Evolutionary conservation across 2,888 invertebrate genomes (phyloP), one percentile per base, ranked within the genome.

Genomic region (Amblyteles armatorius): DNA sequence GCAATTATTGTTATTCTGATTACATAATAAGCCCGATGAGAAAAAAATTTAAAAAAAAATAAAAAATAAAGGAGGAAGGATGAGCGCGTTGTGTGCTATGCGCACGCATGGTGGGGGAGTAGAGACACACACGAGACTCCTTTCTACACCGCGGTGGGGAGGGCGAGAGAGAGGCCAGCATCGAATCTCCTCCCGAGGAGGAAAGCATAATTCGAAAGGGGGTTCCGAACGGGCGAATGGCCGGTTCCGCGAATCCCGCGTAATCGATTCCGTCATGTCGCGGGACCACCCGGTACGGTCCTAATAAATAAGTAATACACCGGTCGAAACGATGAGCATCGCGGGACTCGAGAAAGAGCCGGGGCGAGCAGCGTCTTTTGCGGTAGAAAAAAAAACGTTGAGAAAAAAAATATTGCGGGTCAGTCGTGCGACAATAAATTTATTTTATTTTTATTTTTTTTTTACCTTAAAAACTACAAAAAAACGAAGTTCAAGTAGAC

Each of bases 191-290:
- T 85, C 85, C 76, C 79, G 50, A 90, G 87, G 90, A 89, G 88
- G 90, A 91, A 86, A 90, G 91, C 91, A 92, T 92, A 92, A 92
- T 92, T 91, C 90, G 89, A 88, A 91, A 91, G 88, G 80, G 84
- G 77, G 83, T 71, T 85, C 80, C 80, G 77, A 55, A 69, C 72
- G 76, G 67, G 79, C 48, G 72, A 74, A 88, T 88, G 86, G 88
- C 88, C 89, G 88, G 93, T 93, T 93, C 93, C 91, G 92, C 93
- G 93, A 93, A 93, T 92, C 90, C 83, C 72, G 92, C 92, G 94
- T 94, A 94, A 94, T 94, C 94, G 94, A 94, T 93, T 94, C 93
- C 92, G 92, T 93, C 94, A 93, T 93, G 94, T 94, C 93, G 93
- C 93, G 92, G 90, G 93, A 93, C 94, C 93, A 93, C 94, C 94